Evolutionary conservation across 2,113 vertebrate genomes (phyloP), one percentile per base, ranked within the genome.

Genomic region (Lichenostomus cassidix): DNA sequence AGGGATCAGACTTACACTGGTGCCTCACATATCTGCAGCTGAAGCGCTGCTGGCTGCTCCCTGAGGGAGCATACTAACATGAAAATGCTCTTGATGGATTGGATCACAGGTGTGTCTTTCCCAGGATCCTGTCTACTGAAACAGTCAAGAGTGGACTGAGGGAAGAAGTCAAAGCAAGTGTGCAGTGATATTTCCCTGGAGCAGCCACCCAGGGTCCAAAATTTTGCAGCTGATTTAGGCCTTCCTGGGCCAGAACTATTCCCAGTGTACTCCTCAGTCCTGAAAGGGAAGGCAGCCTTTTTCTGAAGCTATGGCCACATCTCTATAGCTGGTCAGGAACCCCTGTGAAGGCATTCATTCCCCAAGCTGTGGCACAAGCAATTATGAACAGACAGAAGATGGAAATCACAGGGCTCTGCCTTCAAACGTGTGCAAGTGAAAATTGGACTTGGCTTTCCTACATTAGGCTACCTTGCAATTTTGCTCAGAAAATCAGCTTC

Each of bases 81-180:
- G 22, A 50, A 65, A 53, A 65, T 14, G 12, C n/a, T 53, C 13
- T 19, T 19, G 14, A 7, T 86, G 39, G 52, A 29, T 16, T 0
- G 0, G 28, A 39, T 24, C 21, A 58, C 0, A 3, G 22, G 4
- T 28, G 12, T 56, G 28, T 46, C 37, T 37, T 33, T 46, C 33
- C 53, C 71, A 58, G 41, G 31, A 24, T 23, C 58, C 59, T 12
- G 23, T 29, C 33, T 28, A 10, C 52, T 27, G 64, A 13, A 65
- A 50, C 8, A 21, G 5, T 44, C 27, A 25, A 15, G 3, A 23
- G 16, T 7, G 11, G 20, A 7, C 17, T 22, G 23, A 22, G 4
- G 21, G 28, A 10, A 71, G 39, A 71, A 22, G 19, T 9, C 7
- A 27, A 52, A 46, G 14, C 19, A n/a, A 21, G 5, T 24, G 46